Percentiles rank a stretch among this genome's conserved stretches.
Conservation (phyloP, 2,797 vertebrate genomes). For the Cossypha polioptera region DNA sequence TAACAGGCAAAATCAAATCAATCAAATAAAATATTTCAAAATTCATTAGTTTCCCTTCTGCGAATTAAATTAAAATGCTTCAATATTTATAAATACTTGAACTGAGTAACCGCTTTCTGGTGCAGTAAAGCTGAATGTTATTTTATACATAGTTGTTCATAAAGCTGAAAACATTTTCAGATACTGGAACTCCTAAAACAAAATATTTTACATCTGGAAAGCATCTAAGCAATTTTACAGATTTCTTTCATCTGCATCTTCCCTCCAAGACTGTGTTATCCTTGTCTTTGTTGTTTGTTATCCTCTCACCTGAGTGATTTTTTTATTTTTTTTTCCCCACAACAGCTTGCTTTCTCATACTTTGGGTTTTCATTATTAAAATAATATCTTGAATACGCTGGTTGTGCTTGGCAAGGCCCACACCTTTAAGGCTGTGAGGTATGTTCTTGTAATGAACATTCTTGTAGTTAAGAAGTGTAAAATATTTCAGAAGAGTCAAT, state of each 20-base stretch:
- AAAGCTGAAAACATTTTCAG: conserved; percentile 61
- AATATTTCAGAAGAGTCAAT: conserved; percentile 45
- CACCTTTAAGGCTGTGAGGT: conserved; percentile 36
- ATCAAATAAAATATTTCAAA: not conserved
- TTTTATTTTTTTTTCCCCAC: conserved; percentile 26
- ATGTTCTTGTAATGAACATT: conserved; percentile 1
- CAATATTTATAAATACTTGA: not conserved
- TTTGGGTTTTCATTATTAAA: conserved; percentile 71
- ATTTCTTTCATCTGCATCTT: conserved; percentile 60
- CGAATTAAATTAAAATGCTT: not conserved
- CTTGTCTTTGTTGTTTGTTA: conserved; percentile 64
- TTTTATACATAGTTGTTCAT: conserved; percentile 44
- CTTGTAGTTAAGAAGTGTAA: conserved; percentile 29
- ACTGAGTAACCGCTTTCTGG: conserved; percentile 1
- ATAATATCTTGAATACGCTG: conserved; percentile 57
- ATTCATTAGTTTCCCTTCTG: not conserved
- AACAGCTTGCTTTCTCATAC: conserved; percentile 62
- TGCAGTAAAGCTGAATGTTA: conserved; percentile 39
- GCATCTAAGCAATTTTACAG: conserved; percentile 59
- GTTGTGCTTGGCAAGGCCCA: conserved; percentile 63
- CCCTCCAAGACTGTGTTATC: conserved; percentile 53
- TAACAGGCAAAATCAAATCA: not conserved
- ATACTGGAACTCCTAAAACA: conserved; percentile 12
- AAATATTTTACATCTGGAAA: conserved; percentile 63
- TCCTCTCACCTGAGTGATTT: conserved; percentile 66